Conservation (phyloP, 2,888 invertebrate genomes). For the Cryptus armator region DNA sequence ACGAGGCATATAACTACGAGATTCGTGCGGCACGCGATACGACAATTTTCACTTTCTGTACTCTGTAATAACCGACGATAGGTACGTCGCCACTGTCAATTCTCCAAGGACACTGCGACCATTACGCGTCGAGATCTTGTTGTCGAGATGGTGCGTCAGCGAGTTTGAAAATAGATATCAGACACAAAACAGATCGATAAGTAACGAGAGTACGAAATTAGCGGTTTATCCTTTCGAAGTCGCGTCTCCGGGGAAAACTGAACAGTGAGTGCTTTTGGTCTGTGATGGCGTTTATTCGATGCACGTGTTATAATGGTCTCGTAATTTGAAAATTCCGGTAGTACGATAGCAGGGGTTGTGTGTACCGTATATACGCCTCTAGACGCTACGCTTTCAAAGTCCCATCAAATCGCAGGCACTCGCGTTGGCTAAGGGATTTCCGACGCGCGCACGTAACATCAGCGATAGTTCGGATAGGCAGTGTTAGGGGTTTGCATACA, state of each 20-base stretch:
- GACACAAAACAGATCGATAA: conserved; percentile 52
- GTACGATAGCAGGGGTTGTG: not conserved
- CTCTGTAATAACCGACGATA: conserved; percentile 33
- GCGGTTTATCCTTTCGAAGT: not conserved
- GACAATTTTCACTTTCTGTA: conserved; percentile 57
- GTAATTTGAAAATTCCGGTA: conserved; percentile 71
- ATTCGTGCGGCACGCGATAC: conserved; percentile 62
- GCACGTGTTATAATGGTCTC: conserved; percentile 69
- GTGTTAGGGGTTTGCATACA: conserved; percentile 61
- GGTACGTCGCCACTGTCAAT: conserved; percentile 54
- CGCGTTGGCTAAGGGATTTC: conserved; percentile 20
- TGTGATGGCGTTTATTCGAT: conserved; percentile 61
- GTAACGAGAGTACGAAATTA: not conserved
- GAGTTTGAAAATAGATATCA: conserved; percentile 57
- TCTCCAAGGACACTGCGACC: conserved; percentile 54
- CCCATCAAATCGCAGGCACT: conserved; percentile 72
- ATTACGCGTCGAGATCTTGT: conserved; percentile 32
- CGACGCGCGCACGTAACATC: conserved; percentile 12
- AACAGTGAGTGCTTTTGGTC: conserved; percentile 47
- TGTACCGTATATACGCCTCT: conserved; percentile 57
- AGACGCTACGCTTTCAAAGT: conserved; percentile 73
- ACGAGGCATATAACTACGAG: conserved; percentile 17
- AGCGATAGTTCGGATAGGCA: conserved; percentile 45
- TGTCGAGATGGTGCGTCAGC: conserved; percentile 50
- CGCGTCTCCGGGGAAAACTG: too few species aligned